These are phyloP conservation scores for Eriosoma lanigerum DNA, from an alignment of 1,140 invertebrate species.

Conservation along the genomic window DNA sequence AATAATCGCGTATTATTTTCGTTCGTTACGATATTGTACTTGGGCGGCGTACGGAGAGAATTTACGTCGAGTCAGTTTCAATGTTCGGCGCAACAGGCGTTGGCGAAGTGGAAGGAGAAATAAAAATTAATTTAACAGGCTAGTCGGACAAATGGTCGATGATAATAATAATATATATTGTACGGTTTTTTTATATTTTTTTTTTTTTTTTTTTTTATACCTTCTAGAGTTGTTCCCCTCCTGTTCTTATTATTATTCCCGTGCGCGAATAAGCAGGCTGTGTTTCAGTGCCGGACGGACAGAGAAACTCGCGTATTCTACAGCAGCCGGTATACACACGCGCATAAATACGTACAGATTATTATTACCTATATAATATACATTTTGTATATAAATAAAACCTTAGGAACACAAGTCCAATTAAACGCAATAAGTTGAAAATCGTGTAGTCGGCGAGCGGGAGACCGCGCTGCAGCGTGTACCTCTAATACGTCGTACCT, in stretches of 20 bases:
- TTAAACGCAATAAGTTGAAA: slow-evolving; percentile 47
- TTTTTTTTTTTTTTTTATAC: too few species aligned
- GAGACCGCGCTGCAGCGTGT: background rate
- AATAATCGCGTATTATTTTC: too few species aligned
- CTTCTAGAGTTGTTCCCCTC: too few species aligned
- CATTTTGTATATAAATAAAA: background rate
- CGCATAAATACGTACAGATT: background rate
- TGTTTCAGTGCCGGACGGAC: background rate
- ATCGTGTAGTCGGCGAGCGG: slow-evolving; percentile 3
- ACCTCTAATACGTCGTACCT: too few species aligned
- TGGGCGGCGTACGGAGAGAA: background rate
- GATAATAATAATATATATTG: background rate
- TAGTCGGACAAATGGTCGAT: background rate
- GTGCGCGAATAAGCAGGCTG: background rate
- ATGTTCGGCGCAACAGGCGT: background rate
- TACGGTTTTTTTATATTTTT: too few species aligned
- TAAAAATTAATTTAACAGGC: slow-evolving; percentile 36
- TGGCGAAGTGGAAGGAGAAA: background rate
- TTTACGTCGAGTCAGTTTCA: background rate
- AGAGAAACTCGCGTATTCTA: slow-evolving; percentile 2
- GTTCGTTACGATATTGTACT: too few species aligned
- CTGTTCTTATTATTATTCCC: background rate
- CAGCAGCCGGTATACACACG: background rate
- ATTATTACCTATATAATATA: background rate
- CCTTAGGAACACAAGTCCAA: slow-evolving; percentile 15